Evolutionary conservation across 2,888 invertebrate species (phyloP), one percentile per base, ranked within the genome.

Genomic region (Drosophila mayaguana): DNA sequence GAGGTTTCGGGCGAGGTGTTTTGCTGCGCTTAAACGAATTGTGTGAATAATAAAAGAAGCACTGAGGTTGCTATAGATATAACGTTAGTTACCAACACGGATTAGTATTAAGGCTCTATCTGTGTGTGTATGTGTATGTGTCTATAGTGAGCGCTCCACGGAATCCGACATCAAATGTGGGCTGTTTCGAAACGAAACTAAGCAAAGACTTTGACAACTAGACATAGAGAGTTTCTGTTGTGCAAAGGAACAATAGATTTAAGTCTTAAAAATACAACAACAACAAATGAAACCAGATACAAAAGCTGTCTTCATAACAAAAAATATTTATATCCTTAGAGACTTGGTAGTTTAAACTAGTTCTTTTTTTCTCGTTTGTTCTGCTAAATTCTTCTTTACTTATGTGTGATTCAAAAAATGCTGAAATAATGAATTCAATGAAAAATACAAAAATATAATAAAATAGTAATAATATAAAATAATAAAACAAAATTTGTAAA

Each of bases 11-110:
- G 71, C 48, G 78, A 80, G 81, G 75, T 81, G 86, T 68, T 86
- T 38, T 78, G 46, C 82, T 67, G 55, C 65, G 79, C 81, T 84
- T 83, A 83, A 83, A 75, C 83, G 83, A 86, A 86, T 86, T 86
- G 84, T 86, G 83, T 81, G 78, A 81, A 83, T 83, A 86, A 83
- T 83, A 83, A 78, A 84, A 63, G 73, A 68, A 67, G 75, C 74
- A 72, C 79, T 70, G 68, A 68, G 81, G 67, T 68, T 69, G 51
- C 69, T 64, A 69, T 75, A 75, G 61, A 61, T 64, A 75, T 75
- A 45, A 64, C 60, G 70, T 76, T 80, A 82, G 83, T 80, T 80
- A 76, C 80, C 80, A 76, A 59, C 85, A 69, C 64, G 80, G 80
- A 80, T 81, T 85, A 82, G 80, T 72, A 69, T 63, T 78, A 69